These are phyloP conservation scores for Trachelus stipa DNA, from an alignment of 2,888 invertebrate species.

Conservation along the genomic window DNA sequence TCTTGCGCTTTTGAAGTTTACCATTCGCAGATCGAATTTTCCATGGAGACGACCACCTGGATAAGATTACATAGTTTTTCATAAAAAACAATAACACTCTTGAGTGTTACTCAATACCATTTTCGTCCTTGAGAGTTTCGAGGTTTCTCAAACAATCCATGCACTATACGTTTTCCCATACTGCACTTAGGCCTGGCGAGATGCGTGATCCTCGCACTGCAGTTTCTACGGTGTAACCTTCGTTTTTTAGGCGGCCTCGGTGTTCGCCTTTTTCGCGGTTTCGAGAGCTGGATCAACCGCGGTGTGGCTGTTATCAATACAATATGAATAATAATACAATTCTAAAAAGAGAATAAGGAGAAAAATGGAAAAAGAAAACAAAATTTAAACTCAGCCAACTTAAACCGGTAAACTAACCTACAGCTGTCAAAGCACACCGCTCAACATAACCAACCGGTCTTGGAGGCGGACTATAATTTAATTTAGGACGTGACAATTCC, in stretches of 20 bases:
- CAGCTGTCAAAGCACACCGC: constrained; percentile 36
- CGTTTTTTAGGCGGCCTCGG: neutral
- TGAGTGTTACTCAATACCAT: neutral
- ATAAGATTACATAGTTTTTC: neutral
- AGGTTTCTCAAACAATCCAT: neutral
- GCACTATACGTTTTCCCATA: neutral
- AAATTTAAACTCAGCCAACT: neutral
- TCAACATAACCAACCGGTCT: constrained; percentile 29
- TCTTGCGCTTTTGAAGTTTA: neutral
- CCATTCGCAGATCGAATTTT: neutral
- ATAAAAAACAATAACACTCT: neutral
- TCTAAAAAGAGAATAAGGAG: neutral
- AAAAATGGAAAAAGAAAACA: neutral
- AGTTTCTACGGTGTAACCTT: neutral
- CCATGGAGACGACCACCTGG: neutral
- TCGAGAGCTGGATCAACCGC: constrained; percentile 40
- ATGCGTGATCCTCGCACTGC: constrained; percentile 17
- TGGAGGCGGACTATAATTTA: constrained; percentile 14
- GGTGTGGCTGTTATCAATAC: constrained; percentile 28
- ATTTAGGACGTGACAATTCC: constrained; percentile 37
- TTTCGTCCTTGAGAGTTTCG: neutral
- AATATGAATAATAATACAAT: neutral
- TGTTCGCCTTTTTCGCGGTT: constrained; percentile 25
- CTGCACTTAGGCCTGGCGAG: constrained; percentile 16
- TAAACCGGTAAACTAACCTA: constrained; percentile 25